These are phyloP conservation scores for Agelas oroides DNA, from an alignment of 37 sponge, comb jelly and placozoan genomes.

Conservation along the genomic window DNA sequence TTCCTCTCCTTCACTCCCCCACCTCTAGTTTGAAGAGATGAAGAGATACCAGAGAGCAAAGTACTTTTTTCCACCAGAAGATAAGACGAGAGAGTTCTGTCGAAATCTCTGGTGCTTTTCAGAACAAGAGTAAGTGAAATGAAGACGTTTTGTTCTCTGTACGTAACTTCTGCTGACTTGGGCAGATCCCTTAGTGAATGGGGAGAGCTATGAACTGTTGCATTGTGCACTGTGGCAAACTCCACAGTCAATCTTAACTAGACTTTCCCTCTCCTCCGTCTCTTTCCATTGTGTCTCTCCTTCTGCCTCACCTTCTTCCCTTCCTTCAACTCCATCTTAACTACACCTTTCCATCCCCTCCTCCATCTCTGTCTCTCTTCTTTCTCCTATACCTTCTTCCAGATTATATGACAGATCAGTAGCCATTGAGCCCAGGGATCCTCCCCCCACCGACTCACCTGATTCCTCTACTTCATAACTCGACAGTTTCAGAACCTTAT, in stretches of 20 bases:
- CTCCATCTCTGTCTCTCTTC: too few species aligned
- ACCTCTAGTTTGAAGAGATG: constrained; percentile 77
- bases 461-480: too few species aligned
- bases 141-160: too few species aligned
- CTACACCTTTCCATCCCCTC: not conserved
- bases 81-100: constrained; percentile 50
- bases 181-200: too few species aligned
- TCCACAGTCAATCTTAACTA: too few species aligned
- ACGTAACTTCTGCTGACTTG: too few species aligned
- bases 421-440: constrained; percentile 31
- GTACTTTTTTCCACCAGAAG: constrained; percentile 63
- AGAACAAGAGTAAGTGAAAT: constrained; percentile 71
- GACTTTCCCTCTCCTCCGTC: not conserved
- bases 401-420: constrained; percentile 45
- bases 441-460: not conserved
- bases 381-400: not conserved
- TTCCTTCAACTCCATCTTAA: too few species aligned
- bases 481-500: too few species aligned
- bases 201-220: too few species aligned
- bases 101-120: constrained; percentile 45
- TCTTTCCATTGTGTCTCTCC: not conserved
- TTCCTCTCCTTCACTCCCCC: too few species aligned
- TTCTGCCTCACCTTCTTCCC: not conserved
- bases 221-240: too few species aligned
- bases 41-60: constrained; percentile 70